Conservation (phyloP, 2,113 vertebrate species). For the Silurus asotus region DNA sequence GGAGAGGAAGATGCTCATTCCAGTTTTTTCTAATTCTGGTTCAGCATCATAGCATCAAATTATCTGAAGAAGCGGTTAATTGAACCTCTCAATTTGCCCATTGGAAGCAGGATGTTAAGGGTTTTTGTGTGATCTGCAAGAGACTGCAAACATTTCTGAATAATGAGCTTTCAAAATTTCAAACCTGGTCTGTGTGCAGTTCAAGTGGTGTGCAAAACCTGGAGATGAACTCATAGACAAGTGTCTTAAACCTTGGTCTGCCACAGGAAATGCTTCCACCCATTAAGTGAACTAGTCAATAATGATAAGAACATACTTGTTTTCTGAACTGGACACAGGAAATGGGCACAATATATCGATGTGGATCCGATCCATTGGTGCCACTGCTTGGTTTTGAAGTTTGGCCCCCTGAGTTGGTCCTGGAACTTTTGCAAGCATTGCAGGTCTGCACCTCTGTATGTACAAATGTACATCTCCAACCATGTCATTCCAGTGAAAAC, state of each 20-base stretch:
- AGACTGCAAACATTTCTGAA: neutral
- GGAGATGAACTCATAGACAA: slow-evolving; percentile 25
- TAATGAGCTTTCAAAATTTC: neutral
- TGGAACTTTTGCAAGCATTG: neutral
- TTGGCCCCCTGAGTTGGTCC: neutral
- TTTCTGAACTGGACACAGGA: slow-evolving; percentile 17
- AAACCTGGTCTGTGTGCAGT: slow-evolving; percentile 35
- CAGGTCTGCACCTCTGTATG: neutral
- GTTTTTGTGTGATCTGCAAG: slow-evolving; percentile 23
- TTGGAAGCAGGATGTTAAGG: slow-evolving; percentile 32
- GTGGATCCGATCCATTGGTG: slow-evolving; percentile 32
- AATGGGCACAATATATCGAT: slow-evolving; percentile 39
- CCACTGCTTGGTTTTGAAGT: slow-evolving; percentile 18
- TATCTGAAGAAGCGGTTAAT: neutral
- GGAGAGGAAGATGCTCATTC: neutral
- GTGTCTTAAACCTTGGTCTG: slow-evolving; percentile 25
- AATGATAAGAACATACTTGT: slow-evolving; percentile 30
- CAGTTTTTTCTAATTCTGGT: neutral
- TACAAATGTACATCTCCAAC: neutral
- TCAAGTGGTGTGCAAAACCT: slow-evolving; percentile 17
- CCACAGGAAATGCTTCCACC: slow-evolving; percentile 7
- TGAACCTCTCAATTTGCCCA: slow-evolving; percentile 33
- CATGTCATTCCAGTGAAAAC: slow-evolving; percentile 23
- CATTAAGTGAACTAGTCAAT: slow-evolving; percentile 24
- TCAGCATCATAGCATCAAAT: neutral